Base-by-base conservation (phyloP, 2,888 invertebrate genomes). In the Odiellus spinosus region DNA sequence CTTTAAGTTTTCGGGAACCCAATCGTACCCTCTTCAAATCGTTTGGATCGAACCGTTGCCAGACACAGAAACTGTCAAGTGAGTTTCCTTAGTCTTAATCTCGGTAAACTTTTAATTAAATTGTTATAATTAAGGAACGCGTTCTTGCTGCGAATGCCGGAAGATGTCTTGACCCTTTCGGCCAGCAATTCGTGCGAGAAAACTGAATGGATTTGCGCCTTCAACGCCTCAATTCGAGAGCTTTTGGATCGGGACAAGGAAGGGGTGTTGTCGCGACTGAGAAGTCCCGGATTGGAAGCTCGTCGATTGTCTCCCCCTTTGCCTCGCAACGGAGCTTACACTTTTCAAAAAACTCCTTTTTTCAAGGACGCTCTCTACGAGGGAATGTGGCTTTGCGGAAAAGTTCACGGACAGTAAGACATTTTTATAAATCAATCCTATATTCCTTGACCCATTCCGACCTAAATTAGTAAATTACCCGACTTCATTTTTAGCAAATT, bases 351-450 rank as follows among this genome's bases (percentile, higher is more conserved):
- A 62, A 76, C 74, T 61, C 64, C 73, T 1, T 73, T 74, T 58
- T 84, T 76, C 59, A 80, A 82, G 62, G 81, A 80, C 56, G 82
- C 84, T 0, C 78, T 75, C 53, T 88, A 86, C 58, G 74, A 71
- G 45, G 90, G 75, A 0, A 72, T 78, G 48, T 90, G 88, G 88
- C 64, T 77, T 50, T 78, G 78, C 60, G 86, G 83, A 0, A 80
- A 83, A 61, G 72, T 86, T 59, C 83, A 88, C 63, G 90, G 88
- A 0, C 72, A 73, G 61, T 67, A 50, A 59, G 64, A n/a, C n/a
- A n/a, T n/a, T 47, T 26, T n/a, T n/a, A 21, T 14, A 50, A n/a
- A 33, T 8, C 26, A 26, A 26, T 4, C 26, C 5, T n/a, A n/a
- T n/a, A n/a, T n/a, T n/a, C n/a, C n/a, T n/a, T n/a, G n/a, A n/a